Evolutionary conservation across 2,888 invertebrate species (phyloP), one percentile per base, ranked within the genome.

Genomic region (Dusona sp.): DNA sequence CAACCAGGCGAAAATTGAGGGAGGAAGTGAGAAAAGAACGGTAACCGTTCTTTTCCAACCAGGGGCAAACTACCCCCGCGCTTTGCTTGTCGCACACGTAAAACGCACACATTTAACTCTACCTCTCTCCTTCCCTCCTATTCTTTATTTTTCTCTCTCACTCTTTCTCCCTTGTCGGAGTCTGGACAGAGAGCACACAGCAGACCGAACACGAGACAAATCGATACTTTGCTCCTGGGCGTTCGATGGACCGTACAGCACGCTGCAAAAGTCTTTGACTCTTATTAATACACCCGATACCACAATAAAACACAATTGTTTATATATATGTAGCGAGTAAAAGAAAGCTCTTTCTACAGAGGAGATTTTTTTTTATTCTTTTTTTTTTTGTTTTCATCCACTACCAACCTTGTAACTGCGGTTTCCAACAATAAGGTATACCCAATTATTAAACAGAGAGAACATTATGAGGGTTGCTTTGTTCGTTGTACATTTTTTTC

Each of bases 161-260:
- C 25, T 51, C 36, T 36, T 13, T 79, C 67, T 64, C 54, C 82
- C 86, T 84, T 87, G 80, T 79, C 74, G 83, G 75, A 85, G 85
- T 87, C 88, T 86, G 89, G 88, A 88, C 87, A 91, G 87, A 82
- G 84, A 82, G 84, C 83, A 81, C 88, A 90, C 90, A 78, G 80
- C 86, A 70, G 81, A 81, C 89, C 89, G 85, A 88, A 87, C 88
- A 89, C 90, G 80, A 88, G 88, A 90, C 91, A 90, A 92, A 92
- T 92, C 92, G 91, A 92, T 92, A 92, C 88, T 83, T 79, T 81
- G 73, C 85, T 78, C 61, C 81, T 75, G 89, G 87, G 88, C 83
- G 90, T 90, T 92, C 91, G 91, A 91, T 91, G 91, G 90, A 91
- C 91, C 90, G 90, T 91, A 92, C 90, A 91, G 90, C 61, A 88